These are phyloP conservation scores for Melikaiella ostensackeni DNA, from an alignment of 2,888 invertebrate species.

Conservation along the genomic window DNA sequence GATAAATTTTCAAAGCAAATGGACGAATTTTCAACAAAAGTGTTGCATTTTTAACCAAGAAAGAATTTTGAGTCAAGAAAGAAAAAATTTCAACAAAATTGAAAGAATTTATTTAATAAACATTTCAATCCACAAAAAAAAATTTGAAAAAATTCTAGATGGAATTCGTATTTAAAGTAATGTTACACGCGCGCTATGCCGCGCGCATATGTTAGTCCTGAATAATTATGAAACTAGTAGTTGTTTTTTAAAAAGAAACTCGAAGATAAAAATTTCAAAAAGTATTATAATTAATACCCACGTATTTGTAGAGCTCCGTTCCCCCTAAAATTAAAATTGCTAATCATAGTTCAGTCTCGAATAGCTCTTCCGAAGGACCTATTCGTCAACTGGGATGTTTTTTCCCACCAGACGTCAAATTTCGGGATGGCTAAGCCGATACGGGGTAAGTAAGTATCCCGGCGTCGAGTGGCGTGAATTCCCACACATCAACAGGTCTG, in stretches of 20 bases:
- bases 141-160: too few species aligned
- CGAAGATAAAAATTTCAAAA: not conserved
- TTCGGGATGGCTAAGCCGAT: constrained; percentile 18
- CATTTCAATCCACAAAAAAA: too few species aligned
- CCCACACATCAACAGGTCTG: constrained; percentile 77
- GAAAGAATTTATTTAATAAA: too few species aligned
- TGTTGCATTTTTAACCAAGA: too few species aligned
- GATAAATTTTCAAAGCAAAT: too few species aligned
- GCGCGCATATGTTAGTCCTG: too few species aligned
- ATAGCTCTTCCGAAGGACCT: not conserved
- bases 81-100: too few species aligned
- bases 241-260: not conserved
- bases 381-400: constrained; percentile 34
- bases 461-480: constrained; percentile 69
- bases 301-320: not conserved
- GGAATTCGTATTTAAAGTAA: too few species aligned
- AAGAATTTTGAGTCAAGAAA: too few species aligned
- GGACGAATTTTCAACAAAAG: too few species aligned
- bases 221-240: not conserved
- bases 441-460: constrained; percentile 46
- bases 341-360: constrained; percentile 29
- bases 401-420: constrained; percentile 39
- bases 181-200: too few species aligned
- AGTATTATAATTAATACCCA: not conserved
- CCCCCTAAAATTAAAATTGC: constrained; percentile 18